Conservation (phyloP, 1,140 invertebrate species). For the Drosophila kanapiae region DNA sequence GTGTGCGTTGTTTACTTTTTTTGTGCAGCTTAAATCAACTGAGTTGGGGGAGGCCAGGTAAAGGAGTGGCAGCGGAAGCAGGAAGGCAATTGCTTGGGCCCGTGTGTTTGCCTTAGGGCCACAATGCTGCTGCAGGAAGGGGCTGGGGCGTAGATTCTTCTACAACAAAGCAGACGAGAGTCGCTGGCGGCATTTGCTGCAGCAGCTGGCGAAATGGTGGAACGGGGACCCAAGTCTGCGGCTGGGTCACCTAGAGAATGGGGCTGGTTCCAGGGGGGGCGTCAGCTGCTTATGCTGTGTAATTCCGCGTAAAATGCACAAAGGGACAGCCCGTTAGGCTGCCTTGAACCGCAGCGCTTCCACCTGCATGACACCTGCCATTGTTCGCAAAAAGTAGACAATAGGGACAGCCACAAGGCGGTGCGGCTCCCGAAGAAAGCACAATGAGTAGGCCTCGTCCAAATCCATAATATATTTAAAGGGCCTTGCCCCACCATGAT, state of each 20-base stretch:
- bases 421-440: conserved; percentile 20
- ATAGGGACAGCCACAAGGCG: conserved; percentile 50
- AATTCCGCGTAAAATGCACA: conserved; percentile 83
- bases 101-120: conserved; percentile 71
- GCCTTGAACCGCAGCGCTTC: conserved; percentile 36
- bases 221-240: conserved; percentile 20
- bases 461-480: conserved; percentile 66
- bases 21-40: conserved; percentile 68
- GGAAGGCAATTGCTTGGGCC: conserved; percentile 58
- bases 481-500: conserved; percentile 38
- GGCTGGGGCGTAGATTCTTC: conserved; percentile 17
- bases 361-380: conserved; percentile 74
- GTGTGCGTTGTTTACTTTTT: conserved; percentile 59
- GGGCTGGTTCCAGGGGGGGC: conserved; percentile 10
- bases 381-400: conserved; percentile 75
- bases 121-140: conserved; percentile 51
- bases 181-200: conserved; percentile 69
- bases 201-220: conserved; percentile 8
- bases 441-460: conserved; percentile 15
- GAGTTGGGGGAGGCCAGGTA: conserved; percentile 1
- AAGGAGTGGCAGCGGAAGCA: not conserved
- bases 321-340: conserved; percentile 58
- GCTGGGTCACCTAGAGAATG: conserved; percentile 11
- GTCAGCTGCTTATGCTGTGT: conserved; percentile 75
- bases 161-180: conserved; percentile 73